Evolutionary conservation across 1,140 invertebrate species (phyloP), one percentile per base, ranked within the genome.

Genomic region (Apis laboriosa): DNA sequence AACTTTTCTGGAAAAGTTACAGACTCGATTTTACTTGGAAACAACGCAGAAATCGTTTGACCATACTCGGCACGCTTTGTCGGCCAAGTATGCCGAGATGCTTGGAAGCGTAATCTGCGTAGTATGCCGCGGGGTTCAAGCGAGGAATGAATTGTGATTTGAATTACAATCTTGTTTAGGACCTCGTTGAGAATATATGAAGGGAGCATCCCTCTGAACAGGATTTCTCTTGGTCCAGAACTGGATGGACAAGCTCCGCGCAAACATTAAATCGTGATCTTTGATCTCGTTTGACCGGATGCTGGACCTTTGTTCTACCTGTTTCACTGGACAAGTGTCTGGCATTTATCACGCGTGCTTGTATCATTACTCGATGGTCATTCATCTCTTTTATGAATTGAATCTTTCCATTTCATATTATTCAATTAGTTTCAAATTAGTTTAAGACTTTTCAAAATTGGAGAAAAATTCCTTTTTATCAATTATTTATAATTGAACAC

Each of bases 221-320:
- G 58, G 80, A 77, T 81, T 43, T 56, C 82, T 56, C 75, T 34
- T 88, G 92, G 90, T 90, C 91, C 92, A 92, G 86, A 91, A 93
- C 93, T 88, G 90, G 93, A 91, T 68, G 72, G 72, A 88, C 91
- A 56, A 87, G 90, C 89, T 63, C 49, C 83, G 82, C 64, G 86
- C 19, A n/a, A 78, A 85, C 86, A 90, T 87, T 88, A 88, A 89
- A 81, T 82, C 55, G 66, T 89, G 91, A 92, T 91, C 91, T 92
- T 66, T 92, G 90, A 91, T 90, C 91, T 89, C 85, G 90, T 87
- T 86, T 90, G 87, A 90, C 86, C 34, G 88, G 90, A 93, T 92
- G 90, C 91, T 93, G 92, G 86, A 92, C 90, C 86, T 91, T 49
- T 43, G 78, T 56, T 61, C 15, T 70, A 82, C 80, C 71, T 76